Evolutionary conservation across 2,113 vertebrate genomes (phyloP), one percentile per base, ranked within the genome.

Genomic region (Riparia riparia): DNA sequence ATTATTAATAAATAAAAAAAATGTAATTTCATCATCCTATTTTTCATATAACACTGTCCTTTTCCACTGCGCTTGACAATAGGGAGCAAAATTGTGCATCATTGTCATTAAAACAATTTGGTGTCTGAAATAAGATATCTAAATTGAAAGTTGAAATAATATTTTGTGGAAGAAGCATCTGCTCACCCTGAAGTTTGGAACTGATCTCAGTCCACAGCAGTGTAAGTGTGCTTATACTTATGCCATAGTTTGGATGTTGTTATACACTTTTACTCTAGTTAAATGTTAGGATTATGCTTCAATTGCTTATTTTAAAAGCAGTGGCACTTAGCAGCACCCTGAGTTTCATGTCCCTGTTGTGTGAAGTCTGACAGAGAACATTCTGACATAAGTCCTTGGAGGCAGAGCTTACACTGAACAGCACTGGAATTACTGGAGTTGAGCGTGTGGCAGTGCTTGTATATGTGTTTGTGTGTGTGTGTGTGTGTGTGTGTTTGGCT

Each of bases 371-470:
- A 26, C 25, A 34, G 18, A 80, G n/a, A 6, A n/a, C 21, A 10
- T 3, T 28, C 13, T 44, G 72, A 7, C 11, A 16, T 12, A 1
- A 0, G 3, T 28, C 56, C 51, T 32, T 25, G 49, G 7, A 29
- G 63, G 37, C 70, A 90, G 82, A 82, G 66, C 41, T 64, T 14
- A 5, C 0, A 2, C 0, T 8, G 49, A 14, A 2, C 1, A 1
- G 24, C 37, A 37, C 37, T 37, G 37, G 42, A 12, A 12, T 50
- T 29, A 5, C 29, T 2, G 6, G 25, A 9, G 17, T 1, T 39
- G 50, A 39, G 26, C 0, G 0, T 9, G 61, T 11, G 49, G 32
- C 31, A 19, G 7, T 31, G 37, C 25, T 3, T 63, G 41, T 14
- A 14, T 42, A 14, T 42, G 13, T 42, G 41, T 42, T 12, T 42